phyloP scores from a whole-genome alignment of 2,888 invertebrate species.

The Aromia moschata region DNA sequence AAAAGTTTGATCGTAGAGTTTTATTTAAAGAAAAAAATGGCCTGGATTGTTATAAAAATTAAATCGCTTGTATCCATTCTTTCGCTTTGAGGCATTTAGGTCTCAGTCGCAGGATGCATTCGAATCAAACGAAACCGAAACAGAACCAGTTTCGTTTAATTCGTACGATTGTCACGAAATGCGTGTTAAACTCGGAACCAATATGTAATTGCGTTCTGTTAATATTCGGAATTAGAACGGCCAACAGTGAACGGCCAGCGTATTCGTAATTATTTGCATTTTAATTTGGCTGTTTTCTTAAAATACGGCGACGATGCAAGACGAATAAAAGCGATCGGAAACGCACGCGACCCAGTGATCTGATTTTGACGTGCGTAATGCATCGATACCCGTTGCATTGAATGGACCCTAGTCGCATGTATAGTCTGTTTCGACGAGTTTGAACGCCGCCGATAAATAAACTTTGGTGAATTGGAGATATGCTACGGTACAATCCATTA shows the following conservation, averaged over 20 bases:
- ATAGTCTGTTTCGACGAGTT: too few species aligned
- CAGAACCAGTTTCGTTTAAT: conserved; percentile 27
- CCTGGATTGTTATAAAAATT: too few species aligned
- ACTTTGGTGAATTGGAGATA: too few species aligned
- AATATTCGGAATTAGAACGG: conserved; percentile 26
- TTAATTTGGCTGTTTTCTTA: conserved; percentile 4
- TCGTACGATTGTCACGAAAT: conserved; percentile 29
- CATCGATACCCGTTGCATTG: too few species aligned
- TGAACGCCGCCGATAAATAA: too few species aligned
- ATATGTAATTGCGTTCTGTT: conserved; percentile 27
- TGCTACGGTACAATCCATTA: too few species aligned
- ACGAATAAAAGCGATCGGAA: neutral
- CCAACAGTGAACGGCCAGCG: conserved; percentile 1
- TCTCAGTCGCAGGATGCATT: too few species aligned
- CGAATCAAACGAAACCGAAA: neutral
- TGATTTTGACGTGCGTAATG: neutral
- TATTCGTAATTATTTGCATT: conserved; percentile 9
- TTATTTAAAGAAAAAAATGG: too few species aligned
- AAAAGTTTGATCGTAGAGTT: too few species aligned
- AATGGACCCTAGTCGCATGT: too few species aligned
- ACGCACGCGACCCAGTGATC: conserved; percentile 1
- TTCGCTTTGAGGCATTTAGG: too few species aligned
- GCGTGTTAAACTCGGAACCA: conserved; percentile 28
- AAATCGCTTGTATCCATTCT: too few species aligned
- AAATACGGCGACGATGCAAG: neutral